Evolutionary conservation across 2,113 vertebrate species (phyloP).

Genomic region (Poeciliopsis prolifica): DNA sequence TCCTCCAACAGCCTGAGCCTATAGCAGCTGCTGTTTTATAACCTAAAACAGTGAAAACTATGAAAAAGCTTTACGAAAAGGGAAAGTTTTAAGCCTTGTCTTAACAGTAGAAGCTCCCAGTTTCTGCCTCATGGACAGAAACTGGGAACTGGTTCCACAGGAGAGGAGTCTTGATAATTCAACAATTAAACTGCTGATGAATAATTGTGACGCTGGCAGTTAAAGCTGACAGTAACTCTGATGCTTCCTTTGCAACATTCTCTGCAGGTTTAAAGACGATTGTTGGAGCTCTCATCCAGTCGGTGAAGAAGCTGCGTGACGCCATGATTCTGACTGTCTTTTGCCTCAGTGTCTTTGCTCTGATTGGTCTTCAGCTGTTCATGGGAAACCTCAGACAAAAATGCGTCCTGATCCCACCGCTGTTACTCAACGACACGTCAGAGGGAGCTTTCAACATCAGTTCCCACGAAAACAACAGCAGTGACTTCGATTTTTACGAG

Average conservation of each 20-base stretch:
- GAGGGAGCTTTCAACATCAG: constrained; percentile 19
- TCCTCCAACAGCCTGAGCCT: too few species aligned
- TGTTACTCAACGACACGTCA: constrained; percentile 64
- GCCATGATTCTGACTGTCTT: constrained; percentile 97
- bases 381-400: constrained; percentile 95
- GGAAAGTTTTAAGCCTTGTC: too few species aligned
- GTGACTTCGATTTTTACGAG: constrained; percentile 81
- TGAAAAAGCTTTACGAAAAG: too few species aligned
- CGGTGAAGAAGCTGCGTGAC: constrained; percentile 91
- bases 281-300: constrained; percentile 92
- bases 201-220: neutral
- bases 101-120: too few species aligned
- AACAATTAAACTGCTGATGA: too few species aligned
- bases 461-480: constrained; percentile 14
- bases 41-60: too few species aligned
- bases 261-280: constrained; percentile 92
- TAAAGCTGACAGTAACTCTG: neutral
- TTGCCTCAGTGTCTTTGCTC: constrained; percentile 91
- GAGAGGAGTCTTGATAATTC: too few species aligned
- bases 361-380: constrained; percentile 95
- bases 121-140: too few species aligned
- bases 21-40: too few species aligned
- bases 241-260: neutral
- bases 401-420: constrained; percentile 83
- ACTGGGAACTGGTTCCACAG: too few species aligned